Conservation (phyloP, 1,140 invertebrate genomes). For the Parapsyche elsis region DNA sequence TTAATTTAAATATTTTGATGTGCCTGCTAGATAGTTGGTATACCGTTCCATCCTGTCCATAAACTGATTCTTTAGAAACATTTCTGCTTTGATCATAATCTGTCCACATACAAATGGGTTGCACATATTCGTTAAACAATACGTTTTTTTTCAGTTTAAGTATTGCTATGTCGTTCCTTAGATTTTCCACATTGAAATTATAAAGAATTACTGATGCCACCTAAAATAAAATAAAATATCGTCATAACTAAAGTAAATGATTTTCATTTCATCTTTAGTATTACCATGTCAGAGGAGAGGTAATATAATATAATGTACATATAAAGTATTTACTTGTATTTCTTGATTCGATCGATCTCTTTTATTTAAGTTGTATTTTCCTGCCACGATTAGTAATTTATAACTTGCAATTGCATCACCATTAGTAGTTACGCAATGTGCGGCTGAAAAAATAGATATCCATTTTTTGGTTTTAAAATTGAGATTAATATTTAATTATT, state of each 20-base stretch:
- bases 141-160: slow-evolving; percentile 67
- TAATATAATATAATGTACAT: no score
- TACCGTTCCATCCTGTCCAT: slow-evolving; percentile 58
- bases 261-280: no score
- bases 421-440: slow-evolving; percentile 59
- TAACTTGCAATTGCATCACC: slow-evolving; percentile 57
- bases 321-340: slow-evolving; percentile 56
- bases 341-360: slow-evolving; percentile 58
- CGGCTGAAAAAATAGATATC: slow-evolving; percentile 58
- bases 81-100: slow-evolving; percentile 26
- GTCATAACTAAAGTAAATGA: no score
- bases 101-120: slow-evolving; percentile 70
- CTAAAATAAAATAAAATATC: slow-evolving; percentile 37
- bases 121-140: slow-evolving; percentile 64
- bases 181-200: slow-evolving; percentile 7
- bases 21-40: background rate
- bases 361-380: slow-evolving; percentile 60
- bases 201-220: slow-evolving; percentile 29
- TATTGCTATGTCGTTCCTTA: slow-evolving; percentile 73
- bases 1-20: background rate
- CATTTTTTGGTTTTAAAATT: no score
- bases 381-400: slow-evolving; percentile 58
- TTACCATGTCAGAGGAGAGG: no score
- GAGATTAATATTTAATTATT: slow-evolving; percentile 6
- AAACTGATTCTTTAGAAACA: slow-evolving; percentile 9